These are phyloP conservation scores for Epinephelus awoara DNA, from an alignment of 2,797 vertebrate species.

Conservation along the genomic window DNA sequence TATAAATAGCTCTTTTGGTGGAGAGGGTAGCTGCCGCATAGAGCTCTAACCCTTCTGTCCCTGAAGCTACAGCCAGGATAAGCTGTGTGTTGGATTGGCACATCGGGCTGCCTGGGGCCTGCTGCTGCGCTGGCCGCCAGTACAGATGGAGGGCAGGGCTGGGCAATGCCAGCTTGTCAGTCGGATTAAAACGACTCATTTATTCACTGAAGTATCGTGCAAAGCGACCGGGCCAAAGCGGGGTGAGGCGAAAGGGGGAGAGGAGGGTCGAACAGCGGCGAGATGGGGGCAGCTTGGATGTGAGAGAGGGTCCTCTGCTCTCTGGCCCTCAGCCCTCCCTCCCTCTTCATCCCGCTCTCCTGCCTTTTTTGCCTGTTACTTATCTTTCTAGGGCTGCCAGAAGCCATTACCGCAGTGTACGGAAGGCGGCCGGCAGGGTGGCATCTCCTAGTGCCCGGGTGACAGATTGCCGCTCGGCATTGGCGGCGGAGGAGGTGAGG, in stretches of 20 bases:
- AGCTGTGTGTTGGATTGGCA: conserved; percentile 91
- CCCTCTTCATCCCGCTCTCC: conserved; percentile 54
- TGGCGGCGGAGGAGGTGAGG: conserved; percentile 92
- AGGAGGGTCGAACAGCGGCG: conserved; percentile 72
- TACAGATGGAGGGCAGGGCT: conserved; percentile 99
- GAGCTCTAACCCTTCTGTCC: conserved; percentile 91
- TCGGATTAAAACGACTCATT: conserved; percentile 99
- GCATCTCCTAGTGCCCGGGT: conserved; percentile 94
- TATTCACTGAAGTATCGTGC: conserved; percentile 99
- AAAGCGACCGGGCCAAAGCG: conserved; percentile 95
- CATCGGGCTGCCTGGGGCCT: conserved; percentile 92
- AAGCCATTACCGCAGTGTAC: conserved; percentile 98
- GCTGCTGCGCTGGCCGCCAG: conserved; percentile 94
- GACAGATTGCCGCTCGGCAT: conserved; percentile 98
- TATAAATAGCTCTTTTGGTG: conserved; percentile 91
- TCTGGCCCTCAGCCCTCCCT: conserved; percentile 75
- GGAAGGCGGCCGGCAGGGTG: conserved; percentile 97
- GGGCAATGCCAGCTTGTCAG: conserved; percentile 99
- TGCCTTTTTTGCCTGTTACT: conserved; percentile 81
- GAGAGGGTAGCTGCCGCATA: conserved; percentile 86
- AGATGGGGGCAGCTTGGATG: conserved; percentile 74
- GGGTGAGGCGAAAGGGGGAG: conserved; percentile 81
- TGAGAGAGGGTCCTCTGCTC: conserved; percentile 85
- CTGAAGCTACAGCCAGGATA: conserved; percentile 90
- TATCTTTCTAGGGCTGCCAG: conserved; percentile 92